Conservation (phyloP, 2,888 invertebrate species). For the Alloscopus bannaensis region DNA sequence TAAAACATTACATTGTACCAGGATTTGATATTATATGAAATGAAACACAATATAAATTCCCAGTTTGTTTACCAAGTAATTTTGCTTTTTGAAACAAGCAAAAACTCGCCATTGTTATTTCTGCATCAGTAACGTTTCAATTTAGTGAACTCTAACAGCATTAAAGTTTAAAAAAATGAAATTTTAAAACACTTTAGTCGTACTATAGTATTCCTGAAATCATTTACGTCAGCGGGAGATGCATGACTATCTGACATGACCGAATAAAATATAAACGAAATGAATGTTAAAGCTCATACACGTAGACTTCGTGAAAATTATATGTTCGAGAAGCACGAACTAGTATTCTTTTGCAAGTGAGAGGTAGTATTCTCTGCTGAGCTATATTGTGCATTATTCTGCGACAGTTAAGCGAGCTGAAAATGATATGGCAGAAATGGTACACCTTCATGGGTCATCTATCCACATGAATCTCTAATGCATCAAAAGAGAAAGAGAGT, state of each 20-base stretch:
- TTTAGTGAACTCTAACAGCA: not conserved
- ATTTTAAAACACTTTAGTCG: not conserved
- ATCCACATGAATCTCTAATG: constrained; percentile 1
- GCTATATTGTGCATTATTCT: not conserved
- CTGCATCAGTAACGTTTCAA: not conserved
- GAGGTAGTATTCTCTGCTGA: not conserved
- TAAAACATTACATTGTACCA: too few relatives aligned
- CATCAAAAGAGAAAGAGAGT: constrained; percentile 12
- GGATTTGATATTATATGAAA: too few relatives aligned
- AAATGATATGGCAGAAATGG: constrained; percentile 37
- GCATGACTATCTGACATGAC: not conserved
- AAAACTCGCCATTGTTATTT: too few relatives aligned
- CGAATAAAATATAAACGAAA: not conserved
- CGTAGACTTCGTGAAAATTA: not conserved
- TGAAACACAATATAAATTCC: too few relatives aligned
- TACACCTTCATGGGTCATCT: constrained; percentile 36
- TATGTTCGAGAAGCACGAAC: constrained; percentile 10
- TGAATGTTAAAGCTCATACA: too few relatives aligned
- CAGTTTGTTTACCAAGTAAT: too few relatives aligned
- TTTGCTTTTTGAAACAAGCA: too few relatives aligned
- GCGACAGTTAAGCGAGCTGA: constrained; percentile 25
- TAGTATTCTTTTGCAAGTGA: constrained; percentile 11
- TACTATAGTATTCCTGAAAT: too few relatives aligned
- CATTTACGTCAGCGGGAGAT: not conserved
- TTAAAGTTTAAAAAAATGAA: not conserved